These are phyloP conservation scores for Hanleya hanleyi DNA, from an alignment of 2,888 invertebrate genomes.

Conservation along the genomic window DNA sequence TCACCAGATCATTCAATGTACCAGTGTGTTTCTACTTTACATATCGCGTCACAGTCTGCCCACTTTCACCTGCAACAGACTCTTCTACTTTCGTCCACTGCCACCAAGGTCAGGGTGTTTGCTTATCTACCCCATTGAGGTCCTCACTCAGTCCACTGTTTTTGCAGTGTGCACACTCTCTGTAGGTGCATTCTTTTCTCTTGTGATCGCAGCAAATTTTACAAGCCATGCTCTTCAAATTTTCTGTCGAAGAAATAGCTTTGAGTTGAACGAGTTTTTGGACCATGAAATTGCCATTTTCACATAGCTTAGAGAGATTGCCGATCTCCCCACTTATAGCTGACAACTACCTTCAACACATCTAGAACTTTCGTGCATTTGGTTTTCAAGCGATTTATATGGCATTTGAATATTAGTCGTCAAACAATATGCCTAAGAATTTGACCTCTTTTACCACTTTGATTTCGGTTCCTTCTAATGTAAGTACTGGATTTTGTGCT, in stretches of 20 bases:
- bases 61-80: background rate
- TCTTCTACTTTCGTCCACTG: slow-evolving; percentile 10
- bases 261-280: slow-evolving; percentile 15
- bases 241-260: background rate
- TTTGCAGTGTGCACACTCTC: slow-evolving; percentile 15
- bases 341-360: too few relatives aligned
- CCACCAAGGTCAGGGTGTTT: slow-evolving; percentile 6
- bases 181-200: slow-evolving; percentile 21
- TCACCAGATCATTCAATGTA: background rate
- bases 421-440: too few relatives aligned
- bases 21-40: slow-evolving; percentile 22
- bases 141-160: background rate
- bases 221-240: background rate
- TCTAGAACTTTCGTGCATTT: too few relatives aligned
- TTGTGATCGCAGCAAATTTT: slow-evolving; percentile 15
- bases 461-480: too few relatives aligned
- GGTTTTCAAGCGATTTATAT: too few relatives aligned
- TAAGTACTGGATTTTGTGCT: too few relatives aligned
- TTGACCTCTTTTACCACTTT: too few relatives aligned
- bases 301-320: slow-evolving; percentile 34
- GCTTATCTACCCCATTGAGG: too few relatives aligned
- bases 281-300: slow-evolving; percentile 30
- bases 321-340: too few relatives aligned
- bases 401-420: too few relatives aligned
- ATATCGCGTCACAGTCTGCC: slow-evolving; percentile 14